phyloP scores from a whole-genome alignment of 2,113 vertebrate genomes.

The Mus pahari region DNA sequence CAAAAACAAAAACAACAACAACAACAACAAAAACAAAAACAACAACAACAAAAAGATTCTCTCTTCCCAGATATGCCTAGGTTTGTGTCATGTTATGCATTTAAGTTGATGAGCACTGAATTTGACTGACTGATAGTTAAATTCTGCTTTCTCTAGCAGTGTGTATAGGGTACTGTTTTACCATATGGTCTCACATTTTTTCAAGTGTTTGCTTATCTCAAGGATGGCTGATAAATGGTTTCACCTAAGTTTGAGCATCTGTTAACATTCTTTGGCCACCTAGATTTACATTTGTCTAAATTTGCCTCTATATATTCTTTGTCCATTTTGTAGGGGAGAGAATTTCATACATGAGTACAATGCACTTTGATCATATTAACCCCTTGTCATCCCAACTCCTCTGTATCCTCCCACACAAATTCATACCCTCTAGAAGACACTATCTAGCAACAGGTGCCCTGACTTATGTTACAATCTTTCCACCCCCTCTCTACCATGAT shows the following conservation, averaged over 20 bases:
- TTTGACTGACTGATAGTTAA: background rate
- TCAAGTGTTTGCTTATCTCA: background rate
- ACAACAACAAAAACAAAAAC: too few relatives aligned
- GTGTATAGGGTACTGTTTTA: background rate
- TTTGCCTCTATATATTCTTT: background rate
- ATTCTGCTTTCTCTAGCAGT: background rate
- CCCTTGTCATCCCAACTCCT: background rate
- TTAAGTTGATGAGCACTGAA: background rate
- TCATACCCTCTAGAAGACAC: background rate
- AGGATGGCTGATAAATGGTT: background rate
- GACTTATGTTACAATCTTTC: background rate
- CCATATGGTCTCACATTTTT: background rate
- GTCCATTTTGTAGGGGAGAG: background rate
- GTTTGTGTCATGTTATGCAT: background rate
- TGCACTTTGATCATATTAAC: background rate
- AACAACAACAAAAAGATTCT: background rate
- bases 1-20: too few relatives aligned
- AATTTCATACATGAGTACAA: background rate
- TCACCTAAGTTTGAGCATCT: background rate
- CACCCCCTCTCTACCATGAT: background rate
- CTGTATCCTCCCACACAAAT: background rate
- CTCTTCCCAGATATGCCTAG: background rate
- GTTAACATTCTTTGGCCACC: background rate
- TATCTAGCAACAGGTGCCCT: background rate
- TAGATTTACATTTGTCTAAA: background rate